phyloP scores from a whole-genome alignment of 2,113 vertebrate species.

The Carassius gibelio region DNA sequence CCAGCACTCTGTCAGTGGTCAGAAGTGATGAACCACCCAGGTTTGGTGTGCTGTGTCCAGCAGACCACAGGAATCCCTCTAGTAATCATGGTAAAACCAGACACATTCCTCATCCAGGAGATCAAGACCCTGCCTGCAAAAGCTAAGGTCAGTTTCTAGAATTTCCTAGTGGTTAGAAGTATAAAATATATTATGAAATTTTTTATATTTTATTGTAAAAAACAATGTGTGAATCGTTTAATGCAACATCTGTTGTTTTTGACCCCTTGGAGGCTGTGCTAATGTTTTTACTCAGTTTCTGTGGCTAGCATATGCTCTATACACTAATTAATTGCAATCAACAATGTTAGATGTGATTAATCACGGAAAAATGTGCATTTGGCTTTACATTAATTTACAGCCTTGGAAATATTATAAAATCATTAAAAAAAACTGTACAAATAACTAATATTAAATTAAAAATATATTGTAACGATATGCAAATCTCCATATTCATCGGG shows the following conservation, averaged over 20 bases:
- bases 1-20: conserved; percentile 98
- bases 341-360: no score
- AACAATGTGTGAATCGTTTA: not conserved
- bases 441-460: no score
- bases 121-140: conserved; percentile 98
- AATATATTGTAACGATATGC: no score
- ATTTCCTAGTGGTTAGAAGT: not conserved
- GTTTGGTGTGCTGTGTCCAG: conserved; percentile 98
- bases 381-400: not conserved
- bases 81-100: conserved; percentile 96
- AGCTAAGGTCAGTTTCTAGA: conserved; percentile 83
- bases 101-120: conserved; percentile 97
- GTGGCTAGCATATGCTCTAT: no score
- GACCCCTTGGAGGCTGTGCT: not conserved
- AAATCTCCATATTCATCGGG: no score
- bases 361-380: no score
- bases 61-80: conserved; percentile 95
- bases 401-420: not conserved
- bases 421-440: no score
- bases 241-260: not conserved
- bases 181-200: not conserved
- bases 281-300: no score
- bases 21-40: conserved; percentile 98
- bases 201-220: not conserved
- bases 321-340: no score